Evolutionary conservation across 1,140 invertebrate species (phyloP).

Genomic region (Ceratitis capitata): DNA sequence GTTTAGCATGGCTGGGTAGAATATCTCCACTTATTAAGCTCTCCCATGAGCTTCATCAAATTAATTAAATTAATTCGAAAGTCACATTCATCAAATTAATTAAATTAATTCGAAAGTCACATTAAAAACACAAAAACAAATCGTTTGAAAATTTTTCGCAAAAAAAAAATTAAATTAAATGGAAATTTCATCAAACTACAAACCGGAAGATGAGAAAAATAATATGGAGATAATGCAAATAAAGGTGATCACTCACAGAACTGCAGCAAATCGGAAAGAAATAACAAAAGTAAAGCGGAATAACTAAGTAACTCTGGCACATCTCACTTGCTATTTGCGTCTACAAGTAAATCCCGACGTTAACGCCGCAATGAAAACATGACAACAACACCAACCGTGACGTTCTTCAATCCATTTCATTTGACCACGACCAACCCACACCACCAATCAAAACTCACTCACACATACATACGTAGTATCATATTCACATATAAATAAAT

Average conservation of each 20-base stretch:
- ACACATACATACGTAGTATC: neutral
- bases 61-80: conserved; percentile 4
- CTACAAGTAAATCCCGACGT: conserved; percentile 13
- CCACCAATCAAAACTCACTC: too few species aligned
- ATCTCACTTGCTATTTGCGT: neutral
- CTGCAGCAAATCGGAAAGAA: neutral
- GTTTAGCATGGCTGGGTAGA: too few species aligned
- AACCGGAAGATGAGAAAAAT: neutral
- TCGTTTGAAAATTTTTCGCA: too few species aligned
- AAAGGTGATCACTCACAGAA: neutral
- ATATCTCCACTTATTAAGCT: neutral
- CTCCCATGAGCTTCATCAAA: neutral
- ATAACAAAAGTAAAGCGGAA: neutral
- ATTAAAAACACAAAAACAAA: neutral
- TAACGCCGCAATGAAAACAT: too few species aligned
- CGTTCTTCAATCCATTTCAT: neutral
- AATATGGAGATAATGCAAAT: neutral
- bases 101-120: neutral
- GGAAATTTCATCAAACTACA: neutral
- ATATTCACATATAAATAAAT: neutral
- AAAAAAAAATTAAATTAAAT: too few species aligned
- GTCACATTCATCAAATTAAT: neutral
- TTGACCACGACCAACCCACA: neutral
- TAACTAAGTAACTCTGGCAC: neutral
- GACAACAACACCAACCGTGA: neutral